phyloP scores from a whole-genome alignment of 37 sponge, comb jelly and placozoan genomes.

The Chondrosia reniformis region DNA sequence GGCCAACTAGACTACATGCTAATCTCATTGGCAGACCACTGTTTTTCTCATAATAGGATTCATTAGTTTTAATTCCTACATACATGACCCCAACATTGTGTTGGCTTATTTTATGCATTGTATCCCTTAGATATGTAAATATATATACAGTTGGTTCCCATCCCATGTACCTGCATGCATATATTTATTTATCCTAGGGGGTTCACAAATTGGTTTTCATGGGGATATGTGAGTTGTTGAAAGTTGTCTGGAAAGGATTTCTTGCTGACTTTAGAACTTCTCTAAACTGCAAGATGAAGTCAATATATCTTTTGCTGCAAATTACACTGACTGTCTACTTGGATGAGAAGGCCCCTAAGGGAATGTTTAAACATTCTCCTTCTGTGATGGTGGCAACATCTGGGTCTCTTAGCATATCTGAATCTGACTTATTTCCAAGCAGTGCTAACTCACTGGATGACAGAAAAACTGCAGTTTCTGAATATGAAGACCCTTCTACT shows the following conservation, averaged over 20 bases:
- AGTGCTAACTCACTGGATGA: background rate
- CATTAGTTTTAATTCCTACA: too few species aligned
- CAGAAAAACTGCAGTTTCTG: too few species aligned
- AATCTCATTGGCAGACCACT: too few species aligned
- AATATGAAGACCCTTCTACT: too few species aligned
- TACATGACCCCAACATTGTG: too few species aligned
- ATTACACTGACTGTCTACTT: slow-evolving; percentile 47
- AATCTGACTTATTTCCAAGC: background rate
- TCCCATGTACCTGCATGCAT: background rate
- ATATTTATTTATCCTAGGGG: slow-evolving; percentile 27
- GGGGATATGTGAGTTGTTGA: slow-evolving; percentile 57
- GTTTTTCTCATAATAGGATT: too few species aligned
- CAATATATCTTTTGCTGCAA: slow-evolving; percentile 59
- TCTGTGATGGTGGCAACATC: background rate
- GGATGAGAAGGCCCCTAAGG: background rate
- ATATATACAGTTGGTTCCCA: too few species aligned
- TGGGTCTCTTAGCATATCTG: background rate
- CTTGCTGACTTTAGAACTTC: slow-evolving; percentile 39
- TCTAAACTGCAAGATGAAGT: slow-evolving; percentile 46
- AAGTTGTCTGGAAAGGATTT: slow-evolving; percentile 33
- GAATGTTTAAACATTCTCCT: background rate
- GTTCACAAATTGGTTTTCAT: slow-evolving; percentile 45
- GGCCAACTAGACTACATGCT: too few species aligned
- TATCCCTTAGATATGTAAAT: too few species aligned
- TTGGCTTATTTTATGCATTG: too few species aligned